Conservation (phyloP, 2,888 invertebrate genomes). For the Cecidostiba fungosa region DNA sequence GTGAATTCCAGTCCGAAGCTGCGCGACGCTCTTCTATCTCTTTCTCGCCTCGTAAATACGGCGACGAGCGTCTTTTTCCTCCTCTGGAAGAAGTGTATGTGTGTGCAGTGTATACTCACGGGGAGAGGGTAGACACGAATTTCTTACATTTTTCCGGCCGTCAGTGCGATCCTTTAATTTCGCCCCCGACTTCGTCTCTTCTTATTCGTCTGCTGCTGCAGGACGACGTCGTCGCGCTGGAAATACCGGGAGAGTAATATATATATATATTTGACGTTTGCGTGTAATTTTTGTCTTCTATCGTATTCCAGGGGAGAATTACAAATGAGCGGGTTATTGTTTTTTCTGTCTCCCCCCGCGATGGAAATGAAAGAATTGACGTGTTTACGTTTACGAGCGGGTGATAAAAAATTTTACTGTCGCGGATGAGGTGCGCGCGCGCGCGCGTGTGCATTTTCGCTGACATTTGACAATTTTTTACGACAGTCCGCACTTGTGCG, state of each 20-base stretch:
- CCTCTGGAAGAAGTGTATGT: not conserved
- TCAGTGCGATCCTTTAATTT: conserved; percentile 58
- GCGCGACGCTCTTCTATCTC: conserved; percentile 1
- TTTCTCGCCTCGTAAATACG: conserved; percentile 18
- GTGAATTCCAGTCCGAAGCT: conserved; percentile 26
- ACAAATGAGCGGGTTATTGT: not conserved
- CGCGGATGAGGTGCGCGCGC: not conserved
- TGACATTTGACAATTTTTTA: conserved; percentile 33
- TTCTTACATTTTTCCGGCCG: conserved; percentile 59
- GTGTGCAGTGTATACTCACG: not conserved
- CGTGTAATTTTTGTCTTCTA: not conserved
- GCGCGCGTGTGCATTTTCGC: not conserved
- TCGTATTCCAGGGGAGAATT: not conserved
- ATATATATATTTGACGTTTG: conserved; percentile 15
- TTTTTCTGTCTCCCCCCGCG: not conserved
- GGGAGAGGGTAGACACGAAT: conserved; percentile 42
- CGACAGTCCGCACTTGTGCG: not conserved
- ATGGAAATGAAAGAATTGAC: conserved; percentile 15
- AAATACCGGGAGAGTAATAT: not conserved
- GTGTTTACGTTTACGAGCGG: conserved; percentile 37
- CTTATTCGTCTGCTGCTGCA: not conserved
- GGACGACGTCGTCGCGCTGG: not conserved
- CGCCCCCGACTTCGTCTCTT: not conserved
- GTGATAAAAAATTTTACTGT: conserved; percentile 45
- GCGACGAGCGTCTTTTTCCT: not conserved